Evolutionary conservation across 2,888 invertebrate species (phyloP), one percentile per base, ranked within the genome.

Genomic region (Agonum fuliginosum): DNA sequence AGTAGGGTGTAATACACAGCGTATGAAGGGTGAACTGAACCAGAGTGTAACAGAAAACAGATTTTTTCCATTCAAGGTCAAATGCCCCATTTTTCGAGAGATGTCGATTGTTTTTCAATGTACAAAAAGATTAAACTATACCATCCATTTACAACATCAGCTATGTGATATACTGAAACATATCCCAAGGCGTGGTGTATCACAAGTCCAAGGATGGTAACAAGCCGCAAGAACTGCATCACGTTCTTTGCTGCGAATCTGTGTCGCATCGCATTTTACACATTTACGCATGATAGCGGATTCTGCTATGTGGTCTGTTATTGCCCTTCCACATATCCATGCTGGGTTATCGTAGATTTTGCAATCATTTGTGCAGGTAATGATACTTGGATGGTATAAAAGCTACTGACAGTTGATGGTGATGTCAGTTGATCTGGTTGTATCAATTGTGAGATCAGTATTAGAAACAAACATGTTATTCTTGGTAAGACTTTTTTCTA

Each of bases 381-480:
- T 54, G 54, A 54, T 54, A 22, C 22, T 54, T 22, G 54, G 22
- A 30, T 30, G 58, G 30, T 62, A 62, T 62, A 62, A 62, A 62
- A 62, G 58, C 58, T 62, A 62, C 58, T 62, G 58, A 30, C 19
- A 30, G 27, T 62, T 62, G 4, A 30, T 14, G 30, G 6, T 10
- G 30, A 58, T 73, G 73, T 73, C 41, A 73, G 73, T 73, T 58
- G 58, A 41, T 72, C 72, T 72, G 30, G 20, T 58, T 37, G 58
- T 24, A 41, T 58, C 58, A 58, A 3, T 43, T 37, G 22, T 10
- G 1, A 1, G 30, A 58, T 54, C 58, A 58, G 30, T 72, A 51
- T 72, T 27, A 71, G 12, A 20, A 48, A 8, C 46, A 22, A 54
- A 54, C 46, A 73, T 73, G 73, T 37, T 58, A 4, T 22, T 54